Conservation (phyloP, 1,140 invertebrate species). For the Leguminivora glycinivorella region DNA sequence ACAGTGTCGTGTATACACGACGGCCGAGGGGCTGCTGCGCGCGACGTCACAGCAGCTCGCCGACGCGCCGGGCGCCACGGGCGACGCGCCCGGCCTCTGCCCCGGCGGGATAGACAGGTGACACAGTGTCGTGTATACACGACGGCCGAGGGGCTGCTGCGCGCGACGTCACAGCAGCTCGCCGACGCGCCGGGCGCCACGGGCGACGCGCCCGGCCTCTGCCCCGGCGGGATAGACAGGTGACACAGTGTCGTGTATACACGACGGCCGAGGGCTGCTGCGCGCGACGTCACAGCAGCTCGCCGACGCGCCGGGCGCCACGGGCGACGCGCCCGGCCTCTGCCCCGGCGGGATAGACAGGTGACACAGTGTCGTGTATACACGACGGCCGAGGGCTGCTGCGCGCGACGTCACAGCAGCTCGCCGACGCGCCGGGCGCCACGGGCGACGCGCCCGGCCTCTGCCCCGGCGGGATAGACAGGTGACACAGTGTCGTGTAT, state of each 20-base stretch:
- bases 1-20: background rate
- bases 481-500: no score
- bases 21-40: background rate
- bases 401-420: slow-evolving; percentile 84
- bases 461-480: slow-evolving; percentile 78
- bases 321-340: no score
- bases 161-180: no score
- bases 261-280: no score
- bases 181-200: no score
- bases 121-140: background rate
- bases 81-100: background rate
- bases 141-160: no score
- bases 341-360: slow-evolving; percentile 65
- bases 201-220: no score
- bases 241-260: slow-evolving; percentile 22
- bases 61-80: background rate
- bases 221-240: slow-evolving; percentile 30
- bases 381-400: slow-evolving; percentile 94
- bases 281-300: no score
- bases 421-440: slow-evolving; percentile 83
- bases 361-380: slow-evolving; percentile 97
- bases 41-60: background rate
- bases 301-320: no score
- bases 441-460: slow-evolving; percentile 85
- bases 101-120: slow-evolving; percentile 33